A percentile compares a stretch with the other conserved stretches of the same genome.
Evolutionary conservation across 1,140 invertebrate species (phyloP).

Genomic region (Drosophila orosa): DNA sequence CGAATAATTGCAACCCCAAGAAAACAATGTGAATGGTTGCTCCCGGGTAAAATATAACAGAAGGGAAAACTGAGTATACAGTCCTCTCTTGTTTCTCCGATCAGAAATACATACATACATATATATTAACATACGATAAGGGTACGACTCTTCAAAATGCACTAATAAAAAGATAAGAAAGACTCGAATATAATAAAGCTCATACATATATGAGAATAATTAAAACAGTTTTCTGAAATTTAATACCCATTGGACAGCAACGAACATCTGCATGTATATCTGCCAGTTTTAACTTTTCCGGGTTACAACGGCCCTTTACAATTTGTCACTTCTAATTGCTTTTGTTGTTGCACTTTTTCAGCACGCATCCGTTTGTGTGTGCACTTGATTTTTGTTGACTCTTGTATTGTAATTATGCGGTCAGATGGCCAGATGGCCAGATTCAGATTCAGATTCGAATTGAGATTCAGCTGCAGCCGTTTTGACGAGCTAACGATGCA

Average conservation of each 20-base stretch:
- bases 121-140: background rate
- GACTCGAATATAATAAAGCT: conserved; percentile 22
- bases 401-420: conserved; percentile 63
- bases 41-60: too few species aligned
- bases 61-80: background rate
- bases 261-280: conserved; percentile 34
- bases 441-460: conserved; percentile 45
- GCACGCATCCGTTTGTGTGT: conserved; percentile 9
- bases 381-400: conserved; percentile 71
- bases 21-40: too few species aligned
- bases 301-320: conserved; percentile 39
- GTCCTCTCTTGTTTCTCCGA: background rate
- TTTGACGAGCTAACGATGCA: conserved; percentile 43
- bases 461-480: conserved; percentile 40
- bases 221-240: conserved; percentile 56
- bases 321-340: conserved; percentile 75
- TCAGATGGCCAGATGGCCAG: conserved; percentile 36
- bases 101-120: background rate
- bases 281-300: conserved; percentile 20
- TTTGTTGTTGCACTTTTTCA: conserved; percentile 37
- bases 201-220: conserved; percentile 63
- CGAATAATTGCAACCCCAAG: too few species aligned
- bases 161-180: background rate
- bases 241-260: conserved; percentile 43
- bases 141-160: background rate